Percentiles rank a stretch among this genome's conserved stretches.
These are phyloP conservation scores for Microcebus ravelobensis DNA, from an alignment of 2,113 vertebrate species.

Conservation along the genomic window DNA sequence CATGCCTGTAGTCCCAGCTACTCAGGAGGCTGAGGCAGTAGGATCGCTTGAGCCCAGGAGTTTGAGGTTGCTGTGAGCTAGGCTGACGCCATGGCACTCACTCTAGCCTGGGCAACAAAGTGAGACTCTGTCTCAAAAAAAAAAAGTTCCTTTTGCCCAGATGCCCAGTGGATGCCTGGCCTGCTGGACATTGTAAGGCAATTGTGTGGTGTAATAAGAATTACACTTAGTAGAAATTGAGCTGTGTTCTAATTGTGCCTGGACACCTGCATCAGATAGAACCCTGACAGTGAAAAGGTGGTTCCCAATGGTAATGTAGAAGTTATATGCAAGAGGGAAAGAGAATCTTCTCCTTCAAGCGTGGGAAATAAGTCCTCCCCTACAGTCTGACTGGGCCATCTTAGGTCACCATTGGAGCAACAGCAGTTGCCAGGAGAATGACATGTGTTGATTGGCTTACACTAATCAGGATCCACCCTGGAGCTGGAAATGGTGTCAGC, in stretches of 20 bases:
- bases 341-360: not conserved
- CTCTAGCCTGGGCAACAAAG: no score
- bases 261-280: not conserved
- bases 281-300: not conserved
- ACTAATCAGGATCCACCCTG: not conserved
- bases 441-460: not conserved
- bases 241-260: not conserved
- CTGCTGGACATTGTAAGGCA: not conserved
- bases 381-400: not conserved
- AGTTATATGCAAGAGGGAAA: not conserved
- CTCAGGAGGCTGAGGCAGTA: no score
- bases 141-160: not conserved
- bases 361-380: not conserved
- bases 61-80: no score
- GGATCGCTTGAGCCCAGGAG: no score
- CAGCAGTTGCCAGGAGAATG: not conserved
- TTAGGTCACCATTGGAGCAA: not conserved
- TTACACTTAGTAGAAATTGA: not conserved
- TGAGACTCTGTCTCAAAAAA: no score
- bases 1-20: no score
- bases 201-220: not conserved
- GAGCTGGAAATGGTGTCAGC: not conserved
- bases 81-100: no score
- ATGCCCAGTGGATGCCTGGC: not conserved
- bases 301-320: not conserved